Evolutionary conservation across 2,113 vertebrate genomes (phyloP).

Genomic region (Excalfactoria chinensis): DNA sequence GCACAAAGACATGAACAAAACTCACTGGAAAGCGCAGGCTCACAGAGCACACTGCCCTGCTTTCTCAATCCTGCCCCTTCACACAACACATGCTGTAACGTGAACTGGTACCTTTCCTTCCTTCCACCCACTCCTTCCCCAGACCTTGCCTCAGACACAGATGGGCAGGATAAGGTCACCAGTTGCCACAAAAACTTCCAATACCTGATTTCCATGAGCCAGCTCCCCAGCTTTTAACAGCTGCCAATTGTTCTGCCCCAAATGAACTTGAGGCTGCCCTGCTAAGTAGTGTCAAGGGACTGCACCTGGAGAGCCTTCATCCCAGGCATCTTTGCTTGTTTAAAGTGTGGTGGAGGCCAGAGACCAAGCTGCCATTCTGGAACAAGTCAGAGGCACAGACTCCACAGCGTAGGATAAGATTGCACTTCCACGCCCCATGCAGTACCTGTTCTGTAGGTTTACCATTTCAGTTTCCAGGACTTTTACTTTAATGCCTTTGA

Average conservation of each 20-base stretch:
- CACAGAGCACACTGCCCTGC: not conserved
- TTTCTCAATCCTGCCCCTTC: not conserved
- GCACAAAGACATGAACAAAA: not conserved
- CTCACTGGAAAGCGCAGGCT: not conserved
- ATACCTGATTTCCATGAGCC: not conserved
- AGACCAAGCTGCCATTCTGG: not conserved
- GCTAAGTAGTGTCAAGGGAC: not conserved
- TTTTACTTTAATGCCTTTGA: not conserved
- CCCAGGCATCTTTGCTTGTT: not conserved
- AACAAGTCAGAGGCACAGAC: constrained; percentile 3
- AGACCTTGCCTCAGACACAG: not conserved
- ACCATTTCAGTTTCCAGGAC: constrained; percentile 41
- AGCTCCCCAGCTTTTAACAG: not conserved
- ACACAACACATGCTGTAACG: not conserved
- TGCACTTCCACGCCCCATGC: constrained; percentile 37
- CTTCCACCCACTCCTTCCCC: not conserved
- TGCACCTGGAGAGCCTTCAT: not conserved
- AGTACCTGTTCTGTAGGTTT: constrained; percentile 50
- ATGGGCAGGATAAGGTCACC: not conserved
- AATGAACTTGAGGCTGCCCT: not conserved
- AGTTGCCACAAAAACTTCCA: not conserved
- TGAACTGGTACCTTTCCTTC: not conserved
- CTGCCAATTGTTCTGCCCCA: not conserved
- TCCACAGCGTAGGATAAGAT: not conserved
- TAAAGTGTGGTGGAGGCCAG: not conserved